A percentile compares a stretch with the other conserved stretches of the same genome.
phyloP scores from a whole-genome alignment of 2,888 invertebrate genomes.

The Yponomeuta sedellus region DNA sequence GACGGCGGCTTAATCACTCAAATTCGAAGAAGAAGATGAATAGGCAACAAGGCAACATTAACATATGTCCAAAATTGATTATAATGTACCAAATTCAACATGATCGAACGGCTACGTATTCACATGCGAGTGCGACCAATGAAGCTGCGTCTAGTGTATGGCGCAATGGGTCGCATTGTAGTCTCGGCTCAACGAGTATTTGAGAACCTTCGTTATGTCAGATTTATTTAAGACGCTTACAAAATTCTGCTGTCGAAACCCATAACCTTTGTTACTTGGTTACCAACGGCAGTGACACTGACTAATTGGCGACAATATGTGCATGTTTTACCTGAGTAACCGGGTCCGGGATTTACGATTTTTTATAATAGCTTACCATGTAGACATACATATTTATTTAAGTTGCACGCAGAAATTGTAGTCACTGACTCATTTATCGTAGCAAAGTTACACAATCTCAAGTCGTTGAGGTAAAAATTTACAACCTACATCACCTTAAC shows the following conservation, averaged over 20 bases:
- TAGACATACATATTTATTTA: no score
- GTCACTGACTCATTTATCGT: no score
- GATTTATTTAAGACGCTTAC: conserved; percentile 43
- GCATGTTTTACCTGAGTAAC: neutral
- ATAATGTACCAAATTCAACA: no score
- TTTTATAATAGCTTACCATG: neutral
- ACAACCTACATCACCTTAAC: no score
- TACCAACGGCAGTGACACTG: neutral
- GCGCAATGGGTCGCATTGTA: neutral
- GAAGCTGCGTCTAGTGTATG: conserved; percentile 16
- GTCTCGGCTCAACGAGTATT: conserved; percentile 27
- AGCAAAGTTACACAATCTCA: no score
- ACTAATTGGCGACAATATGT: neutral
- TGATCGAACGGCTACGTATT: neutral
- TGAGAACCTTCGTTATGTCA: conserved; percentile 41
- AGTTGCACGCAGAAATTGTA: no score
- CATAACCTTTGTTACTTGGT: conserved; percentile 36
- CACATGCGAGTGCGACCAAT: conserved; percentile 14
- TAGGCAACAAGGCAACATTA: no score
- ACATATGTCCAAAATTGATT: no score
- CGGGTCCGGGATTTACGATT: neutral
- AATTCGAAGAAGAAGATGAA: no score
- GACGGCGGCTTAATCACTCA: no score
- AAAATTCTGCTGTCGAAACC: conserved; percentile 39
- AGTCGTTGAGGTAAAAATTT: no score